phyloP scores from a whole-genome alignment of 2,797 vertebrate genomes.

The Kryptolebias ocellatus region DNA sequence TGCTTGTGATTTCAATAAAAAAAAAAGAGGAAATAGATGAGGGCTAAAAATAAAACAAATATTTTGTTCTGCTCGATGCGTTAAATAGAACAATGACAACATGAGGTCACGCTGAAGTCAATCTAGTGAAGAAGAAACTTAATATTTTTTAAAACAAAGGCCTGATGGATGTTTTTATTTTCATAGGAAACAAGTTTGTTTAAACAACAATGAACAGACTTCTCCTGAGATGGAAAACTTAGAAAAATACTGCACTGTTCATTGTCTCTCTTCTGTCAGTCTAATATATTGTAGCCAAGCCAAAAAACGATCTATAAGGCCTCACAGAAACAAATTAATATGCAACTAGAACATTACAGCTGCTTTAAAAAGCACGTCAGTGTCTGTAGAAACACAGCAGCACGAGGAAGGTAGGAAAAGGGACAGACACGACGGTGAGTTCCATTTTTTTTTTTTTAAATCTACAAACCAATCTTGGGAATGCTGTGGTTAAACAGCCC shows the following conservation, averaged over 20 bases:
- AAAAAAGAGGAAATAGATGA: conserved; percentile 25
- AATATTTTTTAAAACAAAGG: not conserved
- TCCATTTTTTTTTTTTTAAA: conserved; percentile 2
- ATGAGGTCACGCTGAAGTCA: not conserved
- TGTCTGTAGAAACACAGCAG: too few relatives aligned
- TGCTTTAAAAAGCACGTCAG: too few relatives aligned
- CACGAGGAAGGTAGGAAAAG: not conserved
- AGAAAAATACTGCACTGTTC: too few relatives aligned
- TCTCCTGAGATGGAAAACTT: too few relatives aligned
- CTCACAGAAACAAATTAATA: too few relatives aligned
- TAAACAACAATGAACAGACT: not conserved
- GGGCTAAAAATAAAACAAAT: conserved; percentile 8
- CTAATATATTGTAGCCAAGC: too few relatives aligned
- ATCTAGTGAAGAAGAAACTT: not conserved
- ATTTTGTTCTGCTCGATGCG: too few relatives aligned
- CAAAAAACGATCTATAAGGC: too few relatives aligned
- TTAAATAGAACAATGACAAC: not conserved
- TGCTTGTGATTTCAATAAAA: conserved; percentile 26
- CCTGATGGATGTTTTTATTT: not conserved
- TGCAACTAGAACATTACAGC: too few relatives aligned
- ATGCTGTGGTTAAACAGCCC: conserved; percentile 7
- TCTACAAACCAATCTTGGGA: conserved; percentile 4
- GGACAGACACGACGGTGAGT: conserved; percentile 1
- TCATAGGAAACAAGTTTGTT: not conserved
- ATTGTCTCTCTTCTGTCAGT: too few relatives aligned